Evolutionary conservation across 2,888 invertebrate species (phyloP).

Genomic region (Flexamia atlantica): DNA sequence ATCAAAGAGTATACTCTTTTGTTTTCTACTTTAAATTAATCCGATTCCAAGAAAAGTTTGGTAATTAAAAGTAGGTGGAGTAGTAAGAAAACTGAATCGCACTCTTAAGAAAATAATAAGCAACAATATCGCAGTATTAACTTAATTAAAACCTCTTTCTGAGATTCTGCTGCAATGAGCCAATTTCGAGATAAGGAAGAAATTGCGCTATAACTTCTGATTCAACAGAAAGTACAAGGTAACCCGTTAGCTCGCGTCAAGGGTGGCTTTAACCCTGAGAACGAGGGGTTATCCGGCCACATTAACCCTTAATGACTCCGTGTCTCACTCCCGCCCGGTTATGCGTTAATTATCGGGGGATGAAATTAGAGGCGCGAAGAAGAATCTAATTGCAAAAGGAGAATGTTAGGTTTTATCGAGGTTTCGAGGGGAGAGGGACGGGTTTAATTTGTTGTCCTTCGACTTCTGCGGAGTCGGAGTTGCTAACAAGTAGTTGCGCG

Average conservation of each 20-base stretch:
- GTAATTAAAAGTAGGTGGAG: too few species aligned
- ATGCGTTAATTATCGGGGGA: conserved; percentile 40
- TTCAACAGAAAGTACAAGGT: conserved; percentile 3
- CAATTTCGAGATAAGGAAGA: conserved; percentile 22
- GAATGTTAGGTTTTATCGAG: conserved; percentile 40
- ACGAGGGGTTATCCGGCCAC: conserved; percentile 16
- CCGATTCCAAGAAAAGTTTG: too few species aligned
- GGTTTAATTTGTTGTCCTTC: conserved; percentile 52
- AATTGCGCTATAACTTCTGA: conserved; percentile 29
- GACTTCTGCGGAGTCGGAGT: conserved; percentile 40
- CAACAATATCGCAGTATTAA: conserved; percentile 35
- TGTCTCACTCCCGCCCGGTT: conserved; percentile 7
- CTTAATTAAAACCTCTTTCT: conserved; percentile 36
- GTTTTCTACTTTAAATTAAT: too few species aligned
- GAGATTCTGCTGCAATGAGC: conserved; percentile 3
- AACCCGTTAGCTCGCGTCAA: conserved; percentile 7
- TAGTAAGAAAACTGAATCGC: neutral
- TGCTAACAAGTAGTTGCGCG: conserved; percentile 49
- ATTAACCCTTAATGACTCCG: conserved; percentile 23
- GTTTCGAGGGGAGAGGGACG: neutral
- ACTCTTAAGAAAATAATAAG: conserved; percentile 21
- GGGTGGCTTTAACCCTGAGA: neutral
- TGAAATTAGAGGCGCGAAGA: conserved; percentile 32
- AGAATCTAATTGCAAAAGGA: conserved; percentile 49
- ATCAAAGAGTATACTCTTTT: too few species aligned